Base-by-base conservation (phyloP, 2,113 vertebrate species). In the Tapirus terrestris region DNA sequence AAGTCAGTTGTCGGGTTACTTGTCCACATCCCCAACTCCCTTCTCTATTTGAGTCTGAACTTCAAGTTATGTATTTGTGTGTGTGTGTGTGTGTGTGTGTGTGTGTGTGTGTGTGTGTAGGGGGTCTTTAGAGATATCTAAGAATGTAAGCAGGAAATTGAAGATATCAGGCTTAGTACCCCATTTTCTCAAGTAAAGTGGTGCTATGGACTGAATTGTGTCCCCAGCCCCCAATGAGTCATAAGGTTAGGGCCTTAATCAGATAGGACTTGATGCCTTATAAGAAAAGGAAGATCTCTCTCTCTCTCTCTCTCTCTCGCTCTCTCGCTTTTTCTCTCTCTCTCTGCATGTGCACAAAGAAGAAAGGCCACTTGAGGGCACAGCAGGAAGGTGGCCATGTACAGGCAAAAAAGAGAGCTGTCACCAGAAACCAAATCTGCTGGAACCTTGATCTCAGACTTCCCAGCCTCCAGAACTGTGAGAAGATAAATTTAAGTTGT, bases 131-230 rank as follows among this genome's bases (percentile, higher is more conserved):
- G 43, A 51, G 11, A 33, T 67, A 80, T 25, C 7, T 92, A 58
- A 60, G 1, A 51, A 51, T 31, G 11, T 33, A 89, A 65, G 10
- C 21, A 84, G 4, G 8, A 65, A 23, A 89, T 53, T 65, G 13
- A 89, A 83, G 12, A 1, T 94, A 85, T 75, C 36, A 60, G 20
- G 27, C 13, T 8, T 87, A 77, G 27, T 17, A 3, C 6, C n/a
- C n/a, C 39, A 84, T 89, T 96, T 95, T 95, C 56, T 83, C 48
- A 92, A 58, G 10, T 75, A 56, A 56, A 88, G 53, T 87, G 6
- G 29, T 3, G 3, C 1, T 93, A 39, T n/a, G 60, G 91, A 45
- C 23, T 86, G 21, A 94, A 58, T 70, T 58, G 0, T 73, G 23
- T 83, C 33, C 10, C 3, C 11, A 56, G 4, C 33, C 5, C 12